Evolutionary conservation across 1,140 invertebrate genomes (phyloP), one percentile per base, ranked within the genome.

Genomic region (Bathynomus jamesi): DNA sequence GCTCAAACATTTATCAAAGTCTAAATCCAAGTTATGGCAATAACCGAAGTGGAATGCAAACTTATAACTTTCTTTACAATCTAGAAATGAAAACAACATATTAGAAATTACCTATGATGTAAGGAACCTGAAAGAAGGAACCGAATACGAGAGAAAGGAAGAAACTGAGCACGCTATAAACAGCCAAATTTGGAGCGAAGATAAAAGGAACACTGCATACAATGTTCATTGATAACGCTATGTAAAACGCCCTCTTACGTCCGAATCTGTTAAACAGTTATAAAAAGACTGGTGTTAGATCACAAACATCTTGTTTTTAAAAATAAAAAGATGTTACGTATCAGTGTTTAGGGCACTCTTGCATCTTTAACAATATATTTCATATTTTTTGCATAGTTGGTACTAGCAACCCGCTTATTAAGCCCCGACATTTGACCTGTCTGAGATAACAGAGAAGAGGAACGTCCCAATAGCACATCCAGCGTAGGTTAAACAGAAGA

Each of bases 391-490:
- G n/a, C n/a, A n/a, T n/a, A n/a, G n/a, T n/a, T n/a, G n/a, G n/a
- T n/a, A n/a, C n/a, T n/a, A n/a, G n/a, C n/a, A n/a, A n/a, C n/a
- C n/a, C 2, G 21, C 13, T 40, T 40, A 53, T 53, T 53, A 21
- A 53, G 13, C 1, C 5, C 40, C 21, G 13, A 40, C 21, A 1
- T 53, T 53, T 17, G 21, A 76, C 75, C 71, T 73, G 75, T 76
- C 75, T 53, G 75, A 65, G n/a, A 76, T 28, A 63, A 70, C 61
- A 28, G 71, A 73, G 68, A 73, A 70, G 27, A 73, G 10, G 4
- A 76, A 46, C 0, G 71, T 76, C 0, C 75, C 75, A 25, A 76
- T 60, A 29, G 70, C 75, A 31, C 71, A 70, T 13, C 71, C 75
- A 0, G 72, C 71, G 28, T 70, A 64, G 32, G 68, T 62, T 17